A percentile compares a stretch with the other conserved stretches of the same genome.
Evolutionary conservation across 2,113 vertebrate genomes (phyloP).

Genomic region (Typhlomys cinereus): DNA sequence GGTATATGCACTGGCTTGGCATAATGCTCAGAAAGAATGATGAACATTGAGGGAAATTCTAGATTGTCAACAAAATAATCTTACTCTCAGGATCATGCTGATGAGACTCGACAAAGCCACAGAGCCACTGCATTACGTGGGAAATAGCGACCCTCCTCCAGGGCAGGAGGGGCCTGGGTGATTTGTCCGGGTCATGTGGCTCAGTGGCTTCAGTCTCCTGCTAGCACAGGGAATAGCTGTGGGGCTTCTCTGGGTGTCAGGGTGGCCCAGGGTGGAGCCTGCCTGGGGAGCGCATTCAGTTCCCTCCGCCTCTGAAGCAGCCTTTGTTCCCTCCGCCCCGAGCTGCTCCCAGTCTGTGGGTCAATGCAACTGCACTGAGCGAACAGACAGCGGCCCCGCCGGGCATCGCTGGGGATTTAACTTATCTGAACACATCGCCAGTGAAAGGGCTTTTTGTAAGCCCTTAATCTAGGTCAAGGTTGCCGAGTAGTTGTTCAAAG

Average conservation of each 20-base stretch:
- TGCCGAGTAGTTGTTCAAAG: background rate
- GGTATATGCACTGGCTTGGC: background rate
- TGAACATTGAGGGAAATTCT: background rate
- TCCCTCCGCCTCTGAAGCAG: background rate
- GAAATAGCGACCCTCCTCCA: too few relatives aligned
- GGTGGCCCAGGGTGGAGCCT: background rate
- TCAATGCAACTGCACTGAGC: background rate
- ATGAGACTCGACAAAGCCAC: background rate
- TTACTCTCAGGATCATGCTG: background rate
- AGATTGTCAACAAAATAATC: background rate
- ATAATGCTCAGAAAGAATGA: background rate
- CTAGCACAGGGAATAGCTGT: background rate
- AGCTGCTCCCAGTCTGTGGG: background rate
- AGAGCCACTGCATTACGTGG: background rate
- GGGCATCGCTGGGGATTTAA: conserved; percentile 1
- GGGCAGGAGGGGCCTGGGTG: too few relatives aligned
- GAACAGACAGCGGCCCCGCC: background rate
- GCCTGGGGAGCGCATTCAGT: background rate
- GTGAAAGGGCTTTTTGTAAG: conserved; percentile 33
- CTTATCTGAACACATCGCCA: conserved; percentile 25
- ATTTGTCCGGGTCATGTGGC: background rate
- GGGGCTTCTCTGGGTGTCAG: background rate
- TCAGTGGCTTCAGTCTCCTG: background rate
- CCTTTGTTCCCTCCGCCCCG: background rate
- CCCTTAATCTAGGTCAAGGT: conserved; percentile 50